Percentiles rank a stretch among this genome's conserved stretches.
phyloP scores from a whole-genome alignment of 2,797 vertebrate genomes.

The Poeciliopsis infans region DNA sequence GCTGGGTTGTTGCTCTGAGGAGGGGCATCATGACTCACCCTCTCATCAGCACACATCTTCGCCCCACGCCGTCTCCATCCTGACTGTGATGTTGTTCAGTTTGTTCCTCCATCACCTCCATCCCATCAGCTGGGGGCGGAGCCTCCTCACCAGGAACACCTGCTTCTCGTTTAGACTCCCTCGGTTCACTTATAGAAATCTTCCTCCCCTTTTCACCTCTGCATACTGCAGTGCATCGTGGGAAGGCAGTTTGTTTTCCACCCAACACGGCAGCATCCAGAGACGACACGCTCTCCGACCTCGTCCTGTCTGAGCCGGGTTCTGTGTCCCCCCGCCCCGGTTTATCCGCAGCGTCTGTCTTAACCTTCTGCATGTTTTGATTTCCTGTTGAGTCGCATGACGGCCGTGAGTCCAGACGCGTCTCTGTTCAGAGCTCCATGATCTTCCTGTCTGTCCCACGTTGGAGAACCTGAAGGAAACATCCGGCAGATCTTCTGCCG shows the following conservation, averaged over 20 bases:
- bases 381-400: slow-evolving; percentile 71
- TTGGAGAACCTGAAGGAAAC: neutral
- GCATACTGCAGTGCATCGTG: slow-evolving; percentile 63
- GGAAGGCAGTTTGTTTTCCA: slow-evolving; percentile 68
- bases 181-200: slow-evolving; percentile 33
- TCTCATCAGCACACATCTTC: slow-evolving; percentile 31
- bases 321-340: slow-evolving; percentile 43
- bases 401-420: slow-evolving; percentile 42
- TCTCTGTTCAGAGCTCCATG: slow-evolving; percentile 28
- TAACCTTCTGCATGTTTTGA: slow-evolving; percentile 69
- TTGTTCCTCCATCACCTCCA: slow-evolving; percentile 25
- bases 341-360: slow-evolving; percentile 37
- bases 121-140: slow-evolving; percentile 33
- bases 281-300: slow-evolving; percentile 45
- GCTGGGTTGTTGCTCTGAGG: slow-evolving; percentile 49
- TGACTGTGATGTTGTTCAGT: slow-evolving; percentile 68
- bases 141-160: slow-evolving; percentile 44
- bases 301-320: slow-evolving; percentile 55
- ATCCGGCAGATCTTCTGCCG: neutral
- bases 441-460: slow-evolving; percentile 36
- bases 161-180: slow-evolving; percentile 38
- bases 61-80: slow-evolving; percentile 45
- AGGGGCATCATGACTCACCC: slow-evolving; percentile 54
- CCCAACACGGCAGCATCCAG: slow-evolving; percentile 31
- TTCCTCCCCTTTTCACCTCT: slow-evolving; percentile 56